These are phyloP conservation scores for Alviniconcha marisindica DNA, from an alignment of 1,140 invertebrate genomes.

Conservation along the genomic window DNA sequence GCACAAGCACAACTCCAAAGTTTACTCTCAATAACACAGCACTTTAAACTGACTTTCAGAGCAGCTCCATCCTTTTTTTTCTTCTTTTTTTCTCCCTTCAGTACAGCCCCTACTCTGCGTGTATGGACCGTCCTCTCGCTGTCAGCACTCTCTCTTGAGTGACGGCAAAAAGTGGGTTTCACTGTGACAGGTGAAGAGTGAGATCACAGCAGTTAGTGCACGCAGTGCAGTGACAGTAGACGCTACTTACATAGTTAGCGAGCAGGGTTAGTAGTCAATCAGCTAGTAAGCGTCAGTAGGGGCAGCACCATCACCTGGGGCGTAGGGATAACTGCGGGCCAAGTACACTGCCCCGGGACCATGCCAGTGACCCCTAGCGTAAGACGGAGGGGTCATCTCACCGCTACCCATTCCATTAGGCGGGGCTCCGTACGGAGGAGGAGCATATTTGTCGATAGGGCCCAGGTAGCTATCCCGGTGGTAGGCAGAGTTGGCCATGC, in stretches of 20 bases:
- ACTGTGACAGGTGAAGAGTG: too few relatives aligned
- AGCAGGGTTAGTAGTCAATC: conserved; percentile 1
- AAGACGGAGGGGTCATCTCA: conserved; percentile 38
- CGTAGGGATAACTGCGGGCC: not conserved
- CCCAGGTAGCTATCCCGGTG: conserved; percentile 28
- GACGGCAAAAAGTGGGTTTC: too few relatives aligned
- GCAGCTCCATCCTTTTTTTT: too few relatives aligned
- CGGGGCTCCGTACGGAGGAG: conserved; percentile 27
- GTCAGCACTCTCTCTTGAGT: too few relatives aligned
- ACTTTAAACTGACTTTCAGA: too few relatives aligned
- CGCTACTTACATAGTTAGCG: conserved; percentile 18
- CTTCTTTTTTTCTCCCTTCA: too few relatives aligned
- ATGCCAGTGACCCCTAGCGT: not conserved
- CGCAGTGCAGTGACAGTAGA: too few relatives aligned
- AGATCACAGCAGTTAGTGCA: too few relatives aligned
- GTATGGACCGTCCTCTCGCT: too few relatives aligned
- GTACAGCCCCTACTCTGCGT: too few relatives aligned
- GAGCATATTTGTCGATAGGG: not conserved
- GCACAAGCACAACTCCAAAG: too few relatives aligned
- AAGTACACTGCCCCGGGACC: not conserved
- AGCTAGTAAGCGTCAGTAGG: conserved; percentile 8
- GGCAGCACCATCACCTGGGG: not conserved
- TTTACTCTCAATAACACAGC: too few relatives aligned
- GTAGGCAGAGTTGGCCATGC: conserved; percentile 26
- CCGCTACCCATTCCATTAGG: conserved; percentile 19